These are phyloP conservation scores for Gastrophryne carolinensis DNA, from an alignment of 2,797 vertebrate genomes.

Conservation along the genomic window DNA sequence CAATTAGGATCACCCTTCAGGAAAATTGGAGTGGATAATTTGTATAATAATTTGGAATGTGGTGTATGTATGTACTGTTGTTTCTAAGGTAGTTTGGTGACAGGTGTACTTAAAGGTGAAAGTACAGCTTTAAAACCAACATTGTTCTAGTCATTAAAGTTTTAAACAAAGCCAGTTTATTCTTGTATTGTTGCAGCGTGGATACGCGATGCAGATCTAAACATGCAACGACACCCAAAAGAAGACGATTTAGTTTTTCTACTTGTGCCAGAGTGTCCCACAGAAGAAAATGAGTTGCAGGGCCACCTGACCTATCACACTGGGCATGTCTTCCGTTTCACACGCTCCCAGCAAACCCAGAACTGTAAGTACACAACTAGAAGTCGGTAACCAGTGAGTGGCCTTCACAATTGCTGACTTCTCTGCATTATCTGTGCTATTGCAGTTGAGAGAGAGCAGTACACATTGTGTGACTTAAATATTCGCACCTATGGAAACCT, in stretches of 20 bases:
- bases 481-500: slow-evolving; percentile 75
- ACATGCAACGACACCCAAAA: slow-evolving; percentile 73
- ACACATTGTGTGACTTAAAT: slow-evolving; percentile 63
- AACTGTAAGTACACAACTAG: slow-evolving; percentile 9
- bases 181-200: slow-evolving; percentile 38
- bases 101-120: neutral
- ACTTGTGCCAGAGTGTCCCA: slow-evolving; percentile 60
- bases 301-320: slow-evolving; percentile 53
- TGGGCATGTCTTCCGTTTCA: slow-evolving; percentile 70
- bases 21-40: too few relatives aligned
- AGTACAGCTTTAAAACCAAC: too few relatives aligned
- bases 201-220: slow-evolving; percentile 62
- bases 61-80: too few relatives aligned
- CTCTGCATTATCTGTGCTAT: neutral
- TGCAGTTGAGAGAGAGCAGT: slow-evolving; percentile 56
- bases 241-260: slow-evolving; percentile 81
- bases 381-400: neutral
- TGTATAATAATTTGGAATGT: too few relatives aligned
- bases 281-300: slow-evolving; percentile 42
- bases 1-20: too few relatives aligned
- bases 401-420: neutral
- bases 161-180: neutral
- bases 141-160: too few relatives aligned
- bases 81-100: too few relatives aligned
- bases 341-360: slow-evolving; percentile 38